Evolutionary conservation across 1,140 invertebrate species (phyloP).

Genomic region (Nebria ingens): DNA sequence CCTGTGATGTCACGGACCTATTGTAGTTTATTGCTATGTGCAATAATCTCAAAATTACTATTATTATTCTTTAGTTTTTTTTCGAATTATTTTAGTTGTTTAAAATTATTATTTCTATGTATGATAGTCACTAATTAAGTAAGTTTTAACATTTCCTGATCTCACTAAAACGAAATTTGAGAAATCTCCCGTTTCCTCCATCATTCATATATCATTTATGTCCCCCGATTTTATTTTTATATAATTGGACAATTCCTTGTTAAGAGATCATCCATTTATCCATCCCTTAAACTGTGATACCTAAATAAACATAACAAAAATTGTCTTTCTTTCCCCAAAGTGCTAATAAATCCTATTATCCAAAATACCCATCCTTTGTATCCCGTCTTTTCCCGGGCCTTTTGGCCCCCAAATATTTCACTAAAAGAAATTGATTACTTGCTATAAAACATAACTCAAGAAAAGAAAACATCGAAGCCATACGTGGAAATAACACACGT

Average conservation of each 20-base stretch:
- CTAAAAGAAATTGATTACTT: conserved; percentile 10
- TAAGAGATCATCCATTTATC: conserved; percentile 7
- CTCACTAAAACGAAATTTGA: background rate
- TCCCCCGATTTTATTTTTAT: background rate
- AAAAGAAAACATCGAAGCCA: too few species aligned
- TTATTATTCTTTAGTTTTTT: too few species aligned
- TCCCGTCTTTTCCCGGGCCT: background rate
- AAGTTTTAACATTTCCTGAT: conserved; percentile 8
- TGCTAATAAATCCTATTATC: background rate
- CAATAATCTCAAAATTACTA: conserved; percentile 6
- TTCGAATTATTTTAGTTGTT: background rate
- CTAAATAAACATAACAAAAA: background rate
- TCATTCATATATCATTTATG: background rate
- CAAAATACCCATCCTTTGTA: background rate
- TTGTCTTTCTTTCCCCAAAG: background rate
- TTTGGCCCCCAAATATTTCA: conserved; percentile 10
- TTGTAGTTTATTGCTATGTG: conserved; percentile 9
- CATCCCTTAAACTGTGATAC: conserved; percentile 11
- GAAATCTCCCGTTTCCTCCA: background rate
- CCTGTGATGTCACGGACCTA: conserved; percentile 4
- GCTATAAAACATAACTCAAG: too few species aligned
- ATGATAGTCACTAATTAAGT: background rate
- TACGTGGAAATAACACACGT: too few species aligned
- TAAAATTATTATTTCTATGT: conserved; percentile 5
- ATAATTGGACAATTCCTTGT: background rate